Evolutionary conservation across 2,797 vertebrate genomes (phyloP).

Genomic region (Momotus momota): DNA sequence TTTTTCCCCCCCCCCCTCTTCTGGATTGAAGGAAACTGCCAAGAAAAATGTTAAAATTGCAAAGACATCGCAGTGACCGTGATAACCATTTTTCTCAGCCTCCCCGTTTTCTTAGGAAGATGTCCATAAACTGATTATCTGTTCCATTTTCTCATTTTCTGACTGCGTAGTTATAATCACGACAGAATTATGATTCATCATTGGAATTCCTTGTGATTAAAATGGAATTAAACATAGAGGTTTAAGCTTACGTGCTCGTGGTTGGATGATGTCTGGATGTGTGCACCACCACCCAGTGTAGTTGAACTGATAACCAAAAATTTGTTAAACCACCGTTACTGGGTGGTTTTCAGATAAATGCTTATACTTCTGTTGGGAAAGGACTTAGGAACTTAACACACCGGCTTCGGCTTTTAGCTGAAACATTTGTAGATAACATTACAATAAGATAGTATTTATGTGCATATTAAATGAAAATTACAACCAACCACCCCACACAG

Average conservation of each 20-base stretch:
- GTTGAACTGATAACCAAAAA: neutral
- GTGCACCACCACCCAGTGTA: accelerated
- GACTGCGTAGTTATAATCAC: neutral
- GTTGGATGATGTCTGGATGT: neutral
- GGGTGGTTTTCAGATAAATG: neutral
- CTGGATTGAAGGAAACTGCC: neutral
- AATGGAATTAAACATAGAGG: neutral
- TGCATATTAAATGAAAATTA: neutral
- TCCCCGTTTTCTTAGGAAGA: neutral
- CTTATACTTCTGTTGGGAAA: neutral
- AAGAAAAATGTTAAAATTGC: neutral
- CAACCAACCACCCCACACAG: neutral
- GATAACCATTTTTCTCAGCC: neutral
- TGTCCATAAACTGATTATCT: neutral
- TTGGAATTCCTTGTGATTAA: neutral
- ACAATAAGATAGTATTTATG: neutral
- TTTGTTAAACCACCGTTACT: neutral
- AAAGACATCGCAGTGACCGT: neutral
- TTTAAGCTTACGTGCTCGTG: neutral
- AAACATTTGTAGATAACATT: neutral
- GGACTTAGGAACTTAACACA: neutral
- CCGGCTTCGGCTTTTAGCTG: neutral
- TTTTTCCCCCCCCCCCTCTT: too few species aligned
- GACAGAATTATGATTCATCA: neutral
- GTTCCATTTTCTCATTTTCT: neutral